Percentiles rank a stretch among this genome's conserved stretches.
phyloP scores from a whole-genome alignment of 2,797 vertebrate species.

The Valencia hispanica region DNA sequence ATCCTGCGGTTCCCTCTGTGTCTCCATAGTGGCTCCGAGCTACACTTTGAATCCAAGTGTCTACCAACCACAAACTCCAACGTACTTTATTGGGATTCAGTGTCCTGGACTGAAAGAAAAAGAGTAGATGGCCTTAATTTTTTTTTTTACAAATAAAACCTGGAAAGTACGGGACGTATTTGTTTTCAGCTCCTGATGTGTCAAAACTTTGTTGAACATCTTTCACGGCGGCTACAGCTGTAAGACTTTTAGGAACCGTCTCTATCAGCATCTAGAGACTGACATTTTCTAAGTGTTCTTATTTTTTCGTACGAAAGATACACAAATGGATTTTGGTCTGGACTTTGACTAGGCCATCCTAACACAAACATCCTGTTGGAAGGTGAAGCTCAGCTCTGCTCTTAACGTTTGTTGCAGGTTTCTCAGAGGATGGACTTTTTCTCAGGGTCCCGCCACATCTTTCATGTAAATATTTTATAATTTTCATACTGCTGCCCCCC shows the following conservation, averaged over 20 bases:
- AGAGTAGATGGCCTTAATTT: background rate
- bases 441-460: no score
- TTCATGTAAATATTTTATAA: no score
- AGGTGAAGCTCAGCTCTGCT: background rate
- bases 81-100: background rate
- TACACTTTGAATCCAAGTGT: conserved; percentile 49
- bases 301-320: background rate
- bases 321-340: background rate
- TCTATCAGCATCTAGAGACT: background rate
- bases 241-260: background rate
- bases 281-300: background rate
- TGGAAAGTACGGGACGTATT: background rate
- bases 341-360: background rate
- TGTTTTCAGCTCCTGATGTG: background rate
- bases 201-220: background rate
- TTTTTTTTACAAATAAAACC: background rate
- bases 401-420: background rate
- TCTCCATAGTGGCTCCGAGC: conserved; percentile 64
- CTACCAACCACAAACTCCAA: background rate
- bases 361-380: background rate
- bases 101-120: background rate
- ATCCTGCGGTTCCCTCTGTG: conserved; percentile 69
- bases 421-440: no score
- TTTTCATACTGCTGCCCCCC: no score
- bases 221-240: background rate